These are phyloP conservation scores for Thalassophryne amazonica DNA, from an alignment of 2,797 vertebrate species.

Conservation along the genomic window DNA sequence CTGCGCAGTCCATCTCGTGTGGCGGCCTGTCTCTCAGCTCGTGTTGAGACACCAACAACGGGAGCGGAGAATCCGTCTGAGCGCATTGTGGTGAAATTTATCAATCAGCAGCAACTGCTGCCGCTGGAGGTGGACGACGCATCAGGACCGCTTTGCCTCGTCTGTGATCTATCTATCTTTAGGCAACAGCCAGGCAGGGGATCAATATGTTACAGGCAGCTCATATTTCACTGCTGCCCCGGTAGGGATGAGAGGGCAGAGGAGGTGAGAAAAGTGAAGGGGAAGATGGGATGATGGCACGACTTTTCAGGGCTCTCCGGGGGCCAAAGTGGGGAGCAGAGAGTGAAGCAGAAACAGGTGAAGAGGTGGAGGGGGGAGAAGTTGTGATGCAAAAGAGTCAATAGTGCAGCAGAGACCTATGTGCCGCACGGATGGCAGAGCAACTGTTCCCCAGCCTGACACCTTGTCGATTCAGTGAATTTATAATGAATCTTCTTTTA, in stretches of 20 bases:
- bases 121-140: constrained; percentile 28
- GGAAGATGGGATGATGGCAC: constrained; percentile 41
- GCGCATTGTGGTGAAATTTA: constrained; percentile 54
- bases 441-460: constrained; percentile 40
- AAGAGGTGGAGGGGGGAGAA: constrained; percentile 36
- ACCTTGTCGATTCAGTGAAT: constrained; percentile 75
- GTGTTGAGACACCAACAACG: constrained; percentile 10
- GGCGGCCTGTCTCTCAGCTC: constrained; percentile 44
- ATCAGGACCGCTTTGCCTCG: constrained; percentile 31
- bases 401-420: constrained; percentile 37
- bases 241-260: constrained; percentile 27
- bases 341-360: constrained; percentile 25
- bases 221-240: constrained; percentile 59
- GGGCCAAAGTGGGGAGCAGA: constrained; percentile 21
- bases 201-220: constrained; percentile 66
- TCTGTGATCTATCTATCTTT: constrained; percentile 65
- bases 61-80: constrained; percentile 42
- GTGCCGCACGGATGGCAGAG: constrained; percentile 33
- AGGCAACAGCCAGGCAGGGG: constrained; percentile 44
- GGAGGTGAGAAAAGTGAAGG: background rate
- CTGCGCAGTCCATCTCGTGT: constrained; percentile 37
- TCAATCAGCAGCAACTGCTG: constrained; percentile 50
- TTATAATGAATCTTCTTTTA: constrained; percentile 69
- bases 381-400: constrained; percentile 50
- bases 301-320: constrained; percentile 31